phyloP scores from a whole-genome alignment of 2,797 vertebrate species.

The Anabacerthia variegaticeps region DNA sequence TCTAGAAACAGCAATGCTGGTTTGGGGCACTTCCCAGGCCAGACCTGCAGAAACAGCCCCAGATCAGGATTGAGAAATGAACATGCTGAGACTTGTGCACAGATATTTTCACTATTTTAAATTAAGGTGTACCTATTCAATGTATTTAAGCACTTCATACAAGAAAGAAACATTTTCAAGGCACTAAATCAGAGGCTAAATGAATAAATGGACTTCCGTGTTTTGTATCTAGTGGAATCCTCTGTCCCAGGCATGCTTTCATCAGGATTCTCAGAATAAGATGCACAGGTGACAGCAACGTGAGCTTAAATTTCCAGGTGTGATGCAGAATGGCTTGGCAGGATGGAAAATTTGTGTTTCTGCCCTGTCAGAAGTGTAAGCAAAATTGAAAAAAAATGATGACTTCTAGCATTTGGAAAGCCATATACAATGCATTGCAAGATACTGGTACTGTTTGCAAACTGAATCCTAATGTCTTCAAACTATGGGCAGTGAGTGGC shows the following conservation, averaged over 20 bases:
- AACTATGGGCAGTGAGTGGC: neutral
- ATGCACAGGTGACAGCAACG: neutral
- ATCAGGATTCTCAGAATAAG: neutral
- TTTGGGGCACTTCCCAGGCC: neutral
- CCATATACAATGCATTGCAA: neutral
- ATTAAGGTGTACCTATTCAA: neutral
- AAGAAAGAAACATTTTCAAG: neutral
- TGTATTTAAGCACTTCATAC: neutral
- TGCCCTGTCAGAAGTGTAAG: neutral
- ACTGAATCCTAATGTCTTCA: neutral
- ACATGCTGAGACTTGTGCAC: neutral
- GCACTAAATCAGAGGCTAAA: neutral
- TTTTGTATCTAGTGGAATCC: neutral
- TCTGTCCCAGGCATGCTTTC: neutral
- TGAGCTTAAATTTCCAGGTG: fast-evolving
- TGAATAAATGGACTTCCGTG: neutral
- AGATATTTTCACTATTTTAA: neutral
- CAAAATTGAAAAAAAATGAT: neutral
- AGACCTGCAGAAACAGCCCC: neutral
- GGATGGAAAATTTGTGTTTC: neutral
- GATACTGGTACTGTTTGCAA: neutral
- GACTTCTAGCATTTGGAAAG: neutral
- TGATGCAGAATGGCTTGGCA: neutral
- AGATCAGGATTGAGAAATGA: neutral
- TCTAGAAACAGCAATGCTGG: neutral